Percentiles rank a stretch among this genome's conserved stretches.
These are phyloP conservation scores for Bilobella aurantiaca DNA, from an alignment of 1,140 invertebrate genomes.

Conservation along the genomic window DNA sequence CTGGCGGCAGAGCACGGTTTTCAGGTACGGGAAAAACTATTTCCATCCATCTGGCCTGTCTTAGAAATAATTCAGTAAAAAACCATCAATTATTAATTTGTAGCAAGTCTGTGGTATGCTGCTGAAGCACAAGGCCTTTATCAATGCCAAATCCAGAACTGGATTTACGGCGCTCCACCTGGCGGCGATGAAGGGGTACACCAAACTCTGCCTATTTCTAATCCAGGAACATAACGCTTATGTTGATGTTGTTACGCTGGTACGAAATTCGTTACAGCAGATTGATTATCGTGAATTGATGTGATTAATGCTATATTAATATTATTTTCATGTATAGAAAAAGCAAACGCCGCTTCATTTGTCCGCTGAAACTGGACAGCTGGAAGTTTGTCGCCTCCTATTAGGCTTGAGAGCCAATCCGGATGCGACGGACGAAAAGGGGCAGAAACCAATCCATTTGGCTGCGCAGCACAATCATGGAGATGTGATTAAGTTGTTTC, in stretches of 20 bases:
- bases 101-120: constrained; percentile 65
- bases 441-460: constrained; percentile 75
- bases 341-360: constrained; percentile 82
- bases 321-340: constrained; percentile 39
- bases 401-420: constrained; percentile 90
- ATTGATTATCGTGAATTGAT: neutral
- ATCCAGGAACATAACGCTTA: constrained; percentile 88
- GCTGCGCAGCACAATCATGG: constrained; percentile 97
- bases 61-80: neutral
- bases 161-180: constrained; percentile 72
- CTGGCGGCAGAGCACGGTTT: constrained; percentile 28
- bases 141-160: constrained; percentile 85
- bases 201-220: constrained; percentile 67
- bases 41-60: neutral
- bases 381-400: constrained; percentile 88
- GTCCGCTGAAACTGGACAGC: constrained; percentile 80
- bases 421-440: constrained; percentile 87
- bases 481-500: constrained; percentile 93
- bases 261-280: constrained; percentile 32
- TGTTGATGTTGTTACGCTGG: constrained; percentile 85
- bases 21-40: constrained; percentile 11
- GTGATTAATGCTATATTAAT: neutral
- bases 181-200: constrained; percentile 90
- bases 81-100: neutral
- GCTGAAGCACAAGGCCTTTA: constrained; percentile 94